Evolutionary conservation across 2,888 invertebrate species (phyloP).

Genomic region (Hoplodrina blanda): DNA sequence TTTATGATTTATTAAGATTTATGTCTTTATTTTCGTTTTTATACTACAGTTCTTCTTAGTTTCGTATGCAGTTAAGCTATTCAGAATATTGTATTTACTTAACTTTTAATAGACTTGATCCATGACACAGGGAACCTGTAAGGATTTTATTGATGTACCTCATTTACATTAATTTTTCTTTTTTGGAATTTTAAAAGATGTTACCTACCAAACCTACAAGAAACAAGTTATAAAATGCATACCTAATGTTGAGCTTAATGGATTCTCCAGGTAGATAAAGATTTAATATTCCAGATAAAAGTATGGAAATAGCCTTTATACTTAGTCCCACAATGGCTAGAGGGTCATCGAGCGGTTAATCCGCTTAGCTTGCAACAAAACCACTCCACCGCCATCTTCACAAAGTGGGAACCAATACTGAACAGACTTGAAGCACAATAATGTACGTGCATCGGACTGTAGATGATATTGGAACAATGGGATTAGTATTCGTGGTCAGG

Average conservation of each 20-base stretch:
- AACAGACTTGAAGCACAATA: slow-evolving; percentile 15
- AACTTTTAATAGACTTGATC: too few relatives aligned
- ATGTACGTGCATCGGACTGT: slow-evolving; percentile 21
- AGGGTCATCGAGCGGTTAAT: slow-evolving; percentile 41
- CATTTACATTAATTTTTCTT: too few relatives aligned
- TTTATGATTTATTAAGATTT: too few relatives aligned
- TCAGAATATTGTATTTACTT: too few relatives aligned
- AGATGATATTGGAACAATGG: slow-evolving; percentile 6
- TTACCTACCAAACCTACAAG: too few relatives aligned
- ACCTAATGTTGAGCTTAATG: background rate
- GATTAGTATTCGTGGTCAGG: slow-evolving; percentile 1
- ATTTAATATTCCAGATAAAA: background rate
- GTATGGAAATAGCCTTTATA: slow-evolving; percentile 16
- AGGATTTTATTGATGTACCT: too few relatives aligned
- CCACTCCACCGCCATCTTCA: slow-evolving; percentile 14
- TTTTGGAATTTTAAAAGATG: too few relatives aligned
- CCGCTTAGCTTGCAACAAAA: slow-evolving; percentile 50
- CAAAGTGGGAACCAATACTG: slow-evolving; percentile 33
- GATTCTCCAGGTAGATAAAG: background rate
- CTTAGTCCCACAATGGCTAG: slow-evolving; percentile 2
- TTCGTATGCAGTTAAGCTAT: too few relatives aligned
- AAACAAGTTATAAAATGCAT: too few relatives aligned
- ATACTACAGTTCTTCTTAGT: too few relatives aligned
- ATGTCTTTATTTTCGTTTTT: too few relatives aligned
- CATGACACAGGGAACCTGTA: too few relatives aligned